phyloP scores from a whole-genome alignment of 2,113 vertebrate species.

The Alligator mississippiensis region DNA sequence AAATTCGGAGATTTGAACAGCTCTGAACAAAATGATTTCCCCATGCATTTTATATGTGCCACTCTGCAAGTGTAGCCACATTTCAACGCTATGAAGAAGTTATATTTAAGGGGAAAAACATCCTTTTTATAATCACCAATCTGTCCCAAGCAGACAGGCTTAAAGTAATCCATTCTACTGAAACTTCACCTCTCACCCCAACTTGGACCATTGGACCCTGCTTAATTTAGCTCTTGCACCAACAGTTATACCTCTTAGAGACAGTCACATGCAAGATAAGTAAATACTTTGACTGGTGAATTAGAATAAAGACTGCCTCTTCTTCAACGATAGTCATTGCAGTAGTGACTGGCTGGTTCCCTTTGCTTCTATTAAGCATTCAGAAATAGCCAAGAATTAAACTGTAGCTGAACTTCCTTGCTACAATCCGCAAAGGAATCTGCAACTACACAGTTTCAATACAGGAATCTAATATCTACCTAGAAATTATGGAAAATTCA shows the following conservation, averaged over 20 bases:
- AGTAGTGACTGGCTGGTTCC: neutral
- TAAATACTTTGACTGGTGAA: neutral
- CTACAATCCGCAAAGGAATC: accelerated
- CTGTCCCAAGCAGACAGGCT: neutral
- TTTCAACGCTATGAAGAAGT: neutral
- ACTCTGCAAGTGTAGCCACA: neutral
- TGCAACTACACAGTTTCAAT: neutral
- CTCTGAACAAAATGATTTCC: neutral
- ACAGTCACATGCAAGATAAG: neutral
- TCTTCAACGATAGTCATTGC: neutral
- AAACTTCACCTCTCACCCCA: neutral
- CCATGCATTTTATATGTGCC: neutral
- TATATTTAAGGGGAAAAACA: neutral
- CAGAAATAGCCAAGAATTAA: neutral
- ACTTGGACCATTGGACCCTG: neutral
- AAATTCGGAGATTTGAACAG: no score
- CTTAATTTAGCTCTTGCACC: neutral
- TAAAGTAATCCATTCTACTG: neutral
- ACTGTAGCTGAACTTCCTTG: accelerated
- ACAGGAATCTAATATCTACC: neutral
- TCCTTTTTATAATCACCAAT: neutral
- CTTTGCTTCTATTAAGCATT: neutral
- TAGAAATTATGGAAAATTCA: neutral
- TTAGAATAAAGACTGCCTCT: neutral
- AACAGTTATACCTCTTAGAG: neutral